phyloP scores from a whole-genome alignment of 1,140 invertebrate species.

The Cydia splendana region DNA sequence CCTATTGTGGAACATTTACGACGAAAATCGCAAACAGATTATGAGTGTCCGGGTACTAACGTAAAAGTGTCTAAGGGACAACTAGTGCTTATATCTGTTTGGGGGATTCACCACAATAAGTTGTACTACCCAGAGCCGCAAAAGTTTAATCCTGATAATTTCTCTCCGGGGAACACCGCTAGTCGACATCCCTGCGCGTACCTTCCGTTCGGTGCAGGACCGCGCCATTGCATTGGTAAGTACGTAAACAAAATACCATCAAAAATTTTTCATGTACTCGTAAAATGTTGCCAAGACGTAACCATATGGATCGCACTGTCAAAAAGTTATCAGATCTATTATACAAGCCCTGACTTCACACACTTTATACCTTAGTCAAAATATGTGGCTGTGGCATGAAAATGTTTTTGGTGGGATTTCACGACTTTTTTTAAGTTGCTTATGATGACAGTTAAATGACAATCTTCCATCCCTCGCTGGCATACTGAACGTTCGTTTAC shows the following conservation, averaged over 20 bases:
- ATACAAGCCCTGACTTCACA: too few relatives aligned
- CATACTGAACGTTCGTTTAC: too few relatives aligned
- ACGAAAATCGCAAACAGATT: slow-evolving; percentile 76
- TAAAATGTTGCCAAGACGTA: too few relatives aligned
- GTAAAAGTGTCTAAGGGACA: slow-evolving; percentile 74
- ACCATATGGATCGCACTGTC: too few relatives aligned
- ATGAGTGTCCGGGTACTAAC: slow-evolving; percentile 76
- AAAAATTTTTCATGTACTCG: too few relatives aligned
- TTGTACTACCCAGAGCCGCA: slow-evolving; percentile 67
- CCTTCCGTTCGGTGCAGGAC: slow-evolving; percentile 81
- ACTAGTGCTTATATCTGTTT: slow-evolving; percentile 40
- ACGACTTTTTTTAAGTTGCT: too few relatives aligned
- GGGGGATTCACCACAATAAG: slow-evolving; percentile 46
- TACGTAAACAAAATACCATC: neutral
- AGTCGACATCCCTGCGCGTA: slow-evolving; percentile 72
- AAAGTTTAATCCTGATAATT: slow-evolving; percentile 81
- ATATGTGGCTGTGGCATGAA: too few relatives aligned
- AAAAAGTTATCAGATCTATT: too few relatives aligned
- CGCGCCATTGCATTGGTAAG: slow-evolving; percentile 81
- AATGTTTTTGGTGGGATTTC: too few relatives aligned
- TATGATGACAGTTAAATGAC: too few relatives aligned
- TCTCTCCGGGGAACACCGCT: slow-evolving; percentile 64
- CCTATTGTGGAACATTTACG: slow-evolving; percentile 79
- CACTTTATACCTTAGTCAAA: too few relatives aligned
- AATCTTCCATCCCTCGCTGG: too few relatives aligned